A percentile compares a stretch with the other conserved stretches of the same genome.
Evolutionary conservation across 2,797 vertebrate species (phyloP).

Genomic region (Sebastes cheni): DNA sequence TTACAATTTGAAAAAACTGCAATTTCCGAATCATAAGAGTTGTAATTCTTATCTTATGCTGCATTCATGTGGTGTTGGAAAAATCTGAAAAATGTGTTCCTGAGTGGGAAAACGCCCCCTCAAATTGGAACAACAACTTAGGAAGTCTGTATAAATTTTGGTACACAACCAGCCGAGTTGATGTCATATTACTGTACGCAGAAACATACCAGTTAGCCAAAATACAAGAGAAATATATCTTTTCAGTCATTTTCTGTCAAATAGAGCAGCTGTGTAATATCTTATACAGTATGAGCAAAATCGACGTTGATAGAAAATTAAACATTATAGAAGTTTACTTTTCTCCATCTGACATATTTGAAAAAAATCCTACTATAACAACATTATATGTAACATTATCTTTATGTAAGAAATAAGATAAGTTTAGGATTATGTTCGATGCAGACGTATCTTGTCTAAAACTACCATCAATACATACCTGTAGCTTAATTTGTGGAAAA

Average conservation of each 20-base stretch:
- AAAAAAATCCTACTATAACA: too few relatives aligned
- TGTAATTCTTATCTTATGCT: neutral
- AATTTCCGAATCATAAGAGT: neutral
- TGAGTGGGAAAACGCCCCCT: neutral
- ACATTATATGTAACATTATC: too few relatives aligned
- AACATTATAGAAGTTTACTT: too few relatives aligned
- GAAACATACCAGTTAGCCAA: neutral
- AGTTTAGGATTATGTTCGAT: too few relatives aligned
- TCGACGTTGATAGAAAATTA: too few relatives aligned
- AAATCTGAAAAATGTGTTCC: neutral
- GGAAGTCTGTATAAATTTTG: neutral
- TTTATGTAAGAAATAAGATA: too few relatives aligned
- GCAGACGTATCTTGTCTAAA: too few relatives aligned
- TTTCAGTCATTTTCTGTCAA: neutral
- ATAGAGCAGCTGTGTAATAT: neutral
- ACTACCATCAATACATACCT: too few relatives aligned
- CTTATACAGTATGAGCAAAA: neutral
- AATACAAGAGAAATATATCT: neutral
- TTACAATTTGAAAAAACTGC: neutral
- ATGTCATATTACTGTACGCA: neutral
- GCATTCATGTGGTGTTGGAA: neutral
- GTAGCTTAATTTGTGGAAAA: too few relatives aligned
- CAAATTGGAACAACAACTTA: neutral
- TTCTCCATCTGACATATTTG: too few relatives aligned
- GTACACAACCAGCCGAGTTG: neutral